phyloP scores from a whole-genome alignment of 2,113 vertebrate species.

The Catagonus wagneri region DNA sequence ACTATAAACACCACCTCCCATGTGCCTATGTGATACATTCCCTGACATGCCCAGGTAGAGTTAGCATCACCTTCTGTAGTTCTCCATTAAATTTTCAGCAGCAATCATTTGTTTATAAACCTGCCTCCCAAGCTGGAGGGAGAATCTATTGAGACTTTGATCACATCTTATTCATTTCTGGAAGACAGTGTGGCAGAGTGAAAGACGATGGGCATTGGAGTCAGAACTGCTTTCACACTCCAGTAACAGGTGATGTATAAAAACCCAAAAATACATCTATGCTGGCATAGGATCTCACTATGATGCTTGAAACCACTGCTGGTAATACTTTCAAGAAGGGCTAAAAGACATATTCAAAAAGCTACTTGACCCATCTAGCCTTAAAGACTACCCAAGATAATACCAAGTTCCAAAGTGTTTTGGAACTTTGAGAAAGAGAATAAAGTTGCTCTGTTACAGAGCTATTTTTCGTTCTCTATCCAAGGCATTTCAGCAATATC shows the following conservation, averaged over 20 bases:
- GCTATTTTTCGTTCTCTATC: not conserved
- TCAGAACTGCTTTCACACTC: not conserved
- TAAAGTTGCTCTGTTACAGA: not conserved
- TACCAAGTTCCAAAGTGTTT: slow-evolving; percentile 9
- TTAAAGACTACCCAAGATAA: slow-evolving; percentile 38
- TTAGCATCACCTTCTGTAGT: not conserved
- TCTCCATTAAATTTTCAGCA: not conserved
- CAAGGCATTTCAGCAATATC: not conserved
- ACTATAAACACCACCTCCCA: not conserved
- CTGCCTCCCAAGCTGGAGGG: not conserved
- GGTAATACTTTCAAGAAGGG: not conserved
- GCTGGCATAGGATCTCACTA: not conserved
- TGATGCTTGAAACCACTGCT: not conserved
- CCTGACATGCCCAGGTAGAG: not conserved
- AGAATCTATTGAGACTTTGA: not conserved
- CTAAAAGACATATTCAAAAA: slow-evolving; percentile 14
- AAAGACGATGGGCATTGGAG: not conserved
- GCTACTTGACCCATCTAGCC: not conserved
- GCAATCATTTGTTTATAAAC: not conserved
- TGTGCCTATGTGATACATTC: not conserved
- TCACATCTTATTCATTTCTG: not conserved
- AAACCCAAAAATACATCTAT: not conserved
- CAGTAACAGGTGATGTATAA: not conserved
- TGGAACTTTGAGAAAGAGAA: not conserved
- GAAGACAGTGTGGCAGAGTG: not conserved